These are phyloP conservation scores for Dipus sagitta DNA, from an alignment of 2,797 vertebrate genomes.

Conservation along the genomic window DNA sequence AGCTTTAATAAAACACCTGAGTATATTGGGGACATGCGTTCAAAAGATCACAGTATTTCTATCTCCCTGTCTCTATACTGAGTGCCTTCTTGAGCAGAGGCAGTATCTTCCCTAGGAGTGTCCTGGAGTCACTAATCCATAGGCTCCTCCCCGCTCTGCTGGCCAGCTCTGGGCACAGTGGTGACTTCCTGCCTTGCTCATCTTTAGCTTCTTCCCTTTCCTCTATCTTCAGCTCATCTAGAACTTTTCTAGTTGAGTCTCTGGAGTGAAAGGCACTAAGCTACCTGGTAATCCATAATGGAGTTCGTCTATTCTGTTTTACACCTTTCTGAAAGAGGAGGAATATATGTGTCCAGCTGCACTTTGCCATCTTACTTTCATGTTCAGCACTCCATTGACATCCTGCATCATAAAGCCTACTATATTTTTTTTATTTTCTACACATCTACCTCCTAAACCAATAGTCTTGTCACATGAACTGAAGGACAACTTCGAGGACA, in stretches of 20 bases:
- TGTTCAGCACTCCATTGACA: not conserved
- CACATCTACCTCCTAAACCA: not conserved
- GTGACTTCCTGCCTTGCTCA: not conserved
- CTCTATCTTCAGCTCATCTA: not conserved
- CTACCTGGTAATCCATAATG: not conserved
- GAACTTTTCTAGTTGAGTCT: not conserved
- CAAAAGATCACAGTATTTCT: too few species aligned
- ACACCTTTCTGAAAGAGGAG: not conserved
- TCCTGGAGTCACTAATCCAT: not conserved
- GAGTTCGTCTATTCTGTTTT: not conserved
- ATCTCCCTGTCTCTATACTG: not conserved
- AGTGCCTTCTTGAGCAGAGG: not conserved
- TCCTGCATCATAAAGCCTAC: not conserved
- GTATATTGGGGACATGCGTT: too few species aligned
- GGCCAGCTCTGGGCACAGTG: not conserved
- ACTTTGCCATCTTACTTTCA: slow-evolving; percentile 3
- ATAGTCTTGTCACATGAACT: slow-evolving; percentile 2
- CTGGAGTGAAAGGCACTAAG: slow-evolving; percentile 8
- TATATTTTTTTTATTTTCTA: slow-evolving; percentile 31
- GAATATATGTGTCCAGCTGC: not conserved
- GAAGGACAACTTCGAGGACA: slow-evolving; percentile 58
- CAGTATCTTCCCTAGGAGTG: not conserved
- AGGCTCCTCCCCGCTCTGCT: not conserved
- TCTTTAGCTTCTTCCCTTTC: not conserved
- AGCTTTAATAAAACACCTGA: too few species aligned